Evolutionary conservation across 1,140 invertebrate genomes (phyloP), one percentile per base, ranked within the genome.

Genomic region (Tribolium castaneum): DNA sequence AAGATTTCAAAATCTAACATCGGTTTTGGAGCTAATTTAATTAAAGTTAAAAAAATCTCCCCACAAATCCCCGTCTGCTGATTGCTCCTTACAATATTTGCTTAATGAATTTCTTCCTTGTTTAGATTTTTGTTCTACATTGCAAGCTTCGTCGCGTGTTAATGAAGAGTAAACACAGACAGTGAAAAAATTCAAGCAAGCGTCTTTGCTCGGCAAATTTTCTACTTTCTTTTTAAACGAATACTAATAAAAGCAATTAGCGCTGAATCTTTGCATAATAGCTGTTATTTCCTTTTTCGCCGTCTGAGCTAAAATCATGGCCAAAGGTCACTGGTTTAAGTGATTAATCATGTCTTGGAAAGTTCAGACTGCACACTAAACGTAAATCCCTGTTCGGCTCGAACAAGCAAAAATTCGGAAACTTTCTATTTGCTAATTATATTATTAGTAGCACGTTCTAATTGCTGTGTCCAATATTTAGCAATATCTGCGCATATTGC

Each of bases 211-310:
- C 5, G 35, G 22, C 25, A 16, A 72, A 72, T 50, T 72, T 49
- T 72, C 70, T 72, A 72, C 70, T 72, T 72, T 72, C 70, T 25
- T 72, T 72, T 72, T 50, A 72, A 72, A 72, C 70, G 50, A 45
- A 72, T 49, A 72, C 39, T 49, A 49, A 51, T 49, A 10, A 10
- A 50, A n/a, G 22, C 19, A 51, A 72, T 59, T 72, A 72, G 50
- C 50, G 49, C 1, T 30, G 14, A 49, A 14, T 13, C 45, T 72
- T 50, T 72, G 45, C 35, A 72, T 16, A 25, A 72, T 49, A 50
- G 39, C 6, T 72, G 14, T 50, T 19, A 72, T 72, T 72, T 59
- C 19, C 54, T 25, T 59, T 59, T 52, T 25, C 1, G n/a, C 4
- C n/a, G 52, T 3, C 14, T 9, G 22, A 59, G 5, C 1, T 6